These are phyloP conservation scores for Phalacrocorax brasilianus DNA, from an alignment of 2,113 vertebrate species.

Conservation along the genomic window DNA sequence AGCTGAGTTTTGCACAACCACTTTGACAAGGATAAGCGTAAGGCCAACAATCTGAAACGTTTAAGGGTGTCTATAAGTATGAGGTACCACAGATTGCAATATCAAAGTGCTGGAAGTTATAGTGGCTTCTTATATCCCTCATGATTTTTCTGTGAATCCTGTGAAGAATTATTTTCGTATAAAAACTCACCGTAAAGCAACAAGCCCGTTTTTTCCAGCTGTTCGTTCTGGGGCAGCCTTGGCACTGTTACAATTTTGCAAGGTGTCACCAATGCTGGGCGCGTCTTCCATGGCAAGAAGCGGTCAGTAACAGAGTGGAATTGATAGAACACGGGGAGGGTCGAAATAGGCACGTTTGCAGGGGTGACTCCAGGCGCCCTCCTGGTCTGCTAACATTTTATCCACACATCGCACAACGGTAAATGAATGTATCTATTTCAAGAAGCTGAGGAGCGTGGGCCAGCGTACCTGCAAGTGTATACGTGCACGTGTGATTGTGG, in stretches of 20 bases:
- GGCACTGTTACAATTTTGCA: background rate
- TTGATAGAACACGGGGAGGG: background rate
- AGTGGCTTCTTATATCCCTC: background rate
- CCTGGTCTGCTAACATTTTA: background rate
- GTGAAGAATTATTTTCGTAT: background rate
- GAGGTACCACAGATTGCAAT: background rate
- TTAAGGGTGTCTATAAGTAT: background rate
- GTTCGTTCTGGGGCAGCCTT: background rate
- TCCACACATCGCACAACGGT: background rate
- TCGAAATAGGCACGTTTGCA: background rate
- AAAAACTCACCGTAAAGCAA: background rate
- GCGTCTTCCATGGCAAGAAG: background rate
- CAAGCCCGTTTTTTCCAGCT: background rate
- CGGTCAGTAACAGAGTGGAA: background rate
- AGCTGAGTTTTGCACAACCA: background rate
- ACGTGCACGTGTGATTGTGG: background rate
- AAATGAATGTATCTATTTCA: background rate
- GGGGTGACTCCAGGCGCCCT: background rate
- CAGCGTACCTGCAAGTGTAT: background rate
- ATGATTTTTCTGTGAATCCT: background rate
- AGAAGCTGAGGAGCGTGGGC: background rate
- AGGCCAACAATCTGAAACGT: background rate
- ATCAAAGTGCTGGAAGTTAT: background rate
- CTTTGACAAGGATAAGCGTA: background rate
- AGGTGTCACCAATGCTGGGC: background rate